These are phyloP conservation scores for Oreotrochilus melanogaster DNA, from an alignment of 2,113 vertebrate genomes.

Conservation along the genomic window DNA sequence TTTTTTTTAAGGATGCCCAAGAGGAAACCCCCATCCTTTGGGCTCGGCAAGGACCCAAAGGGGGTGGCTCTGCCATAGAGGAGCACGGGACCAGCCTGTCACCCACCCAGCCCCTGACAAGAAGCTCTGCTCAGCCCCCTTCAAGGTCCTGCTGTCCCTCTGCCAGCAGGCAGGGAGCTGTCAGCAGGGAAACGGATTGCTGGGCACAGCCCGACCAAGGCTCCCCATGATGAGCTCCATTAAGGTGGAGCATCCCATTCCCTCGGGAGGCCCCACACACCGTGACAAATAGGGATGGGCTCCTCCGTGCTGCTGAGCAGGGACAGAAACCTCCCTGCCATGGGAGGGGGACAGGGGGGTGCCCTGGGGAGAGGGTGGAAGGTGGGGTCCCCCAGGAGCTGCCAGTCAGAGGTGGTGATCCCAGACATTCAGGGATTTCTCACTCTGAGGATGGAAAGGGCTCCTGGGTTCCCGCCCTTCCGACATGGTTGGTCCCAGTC, in stretches of 20 bases:
- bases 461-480: neutral
- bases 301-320: neutral
- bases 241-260: conserved; percentile 44
- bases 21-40: neutral
- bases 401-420: neutral
- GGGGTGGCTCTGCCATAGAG: neutral
- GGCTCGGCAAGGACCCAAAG: accelerated
- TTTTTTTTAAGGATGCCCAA: neutral
- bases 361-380: neutral
- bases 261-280: conserved; percentile 8
- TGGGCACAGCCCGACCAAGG: conserved; percentile 38
- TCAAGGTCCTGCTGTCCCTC: neutral
- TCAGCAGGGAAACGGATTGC: conserved; percentile 57
- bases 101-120: accelerated
- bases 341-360: neutral
- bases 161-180: neutral
- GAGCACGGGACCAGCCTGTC: neutral
- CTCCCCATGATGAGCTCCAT: conserved; percentile 54
- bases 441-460: neutral
- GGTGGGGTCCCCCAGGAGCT: accelerated
- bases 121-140: neutral
- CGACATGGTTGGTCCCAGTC: neutral
- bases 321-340: neutral
- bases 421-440: neutral
- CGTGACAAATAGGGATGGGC: conserved; percentile 16